Conservation (phyloP, 2,797 vertebrate species). For the Leptoclinus maculatus region DNA sequence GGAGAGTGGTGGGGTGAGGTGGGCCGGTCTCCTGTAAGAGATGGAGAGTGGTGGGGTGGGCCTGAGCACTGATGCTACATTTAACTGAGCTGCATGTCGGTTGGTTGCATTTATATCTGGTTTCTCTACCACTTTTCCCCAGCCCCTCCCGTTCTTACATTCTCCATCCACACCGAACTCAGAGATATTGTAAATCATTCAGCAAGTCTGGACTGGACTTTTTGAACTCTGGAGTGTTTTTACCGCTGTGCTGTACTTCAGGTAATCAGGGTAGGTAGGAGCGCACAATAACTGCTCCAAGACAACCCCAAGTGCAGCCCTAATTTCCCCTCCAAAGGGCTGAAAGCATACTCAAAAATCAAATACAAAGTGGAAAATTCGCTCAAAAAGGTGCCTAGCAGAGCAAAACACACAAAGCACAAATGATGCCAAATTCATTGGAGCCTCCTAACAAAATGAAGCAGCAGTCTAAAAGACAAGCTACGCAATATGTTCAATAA, state of each 20-base stretch:
- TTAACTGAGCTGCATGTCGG: conserved; percentile 24
- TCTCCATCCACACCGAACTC: background rate
- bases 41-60: background rate
- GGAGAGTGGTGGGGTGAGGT: too few species aligned
- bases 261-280: background rate
- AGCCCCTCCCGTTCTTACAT: background rate
- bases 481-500: background rate
- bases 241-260: background rate
- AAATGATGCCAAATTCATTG: background rate
- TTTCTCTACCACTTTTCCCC: background rate
- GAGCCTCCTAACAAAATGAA: background rate
- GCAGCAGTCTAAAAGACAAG: background rate
- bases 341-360: conserved; percentile 8
- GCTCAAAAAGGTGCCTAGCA: background rate
- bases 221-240: conserved; percentile 15
- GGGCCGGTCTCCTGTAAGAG: conserved; percentile 18
- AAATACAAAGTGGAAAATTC: background rate
- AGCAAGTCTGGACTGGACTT: background rate
- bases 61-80: conserved; percentile 10
- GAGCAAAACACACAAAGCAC: conserved; percentile 17
- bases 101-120: conserved; percentile 14
- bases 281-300: background rate
- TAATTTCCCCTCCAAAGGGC: conserved; percentile 1
- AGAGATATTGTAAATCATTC: conserved; percentile 11
- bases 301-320: conserved; percentile 1